A percentile compares a stretch with the other conserved stretches of the same genome.
Evolutionary conservation across 1,140 invertebrate species (phyloP).

Genomic region (Laupala kohalensis): DNA sequence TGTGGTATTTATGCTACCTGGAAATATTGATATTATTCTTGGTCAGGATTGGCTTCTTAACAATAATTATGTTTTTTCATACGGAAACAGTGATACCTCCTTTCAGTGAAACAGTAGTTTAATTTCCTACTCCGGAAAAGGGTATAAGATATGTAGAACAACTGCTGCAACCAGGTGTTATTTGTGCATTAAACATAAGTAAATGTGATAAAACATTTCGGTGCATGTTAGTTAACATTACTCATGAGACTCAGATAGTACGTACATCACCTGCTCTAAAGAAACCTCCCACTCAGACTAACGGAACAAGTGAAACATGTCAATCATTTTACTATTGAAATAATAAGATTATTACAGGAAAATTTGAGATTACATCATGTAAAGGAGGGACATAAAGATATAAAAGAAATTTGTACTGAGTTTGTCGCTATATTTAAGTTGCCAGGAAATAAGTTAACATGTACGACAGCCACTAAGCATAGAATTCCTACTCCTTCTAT

Average conservation of each 20-base stretch:
- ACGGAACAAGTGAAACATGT: background rate
- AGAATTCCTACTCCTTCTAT: background rate
- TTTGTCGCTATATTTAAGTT: constrained; percentile 1
- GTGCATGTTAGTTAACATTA: background rate
- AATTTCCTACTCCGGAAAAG: background rate
- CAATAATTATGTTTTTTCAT: background rate
- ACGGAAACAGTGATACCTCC: background rate
- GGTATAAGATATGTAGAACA: background rate
- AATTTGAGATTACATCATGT: background rate
- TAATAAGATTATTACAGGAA: background rate
- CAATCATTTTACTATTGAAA: background rate
- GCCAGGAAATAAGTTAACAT: background rate
- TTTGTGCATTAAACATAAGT: background rate
- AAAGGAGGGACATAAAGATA: background rate
- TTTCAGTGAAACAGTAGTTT: background rate
- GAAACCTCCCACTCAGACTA: background rate
- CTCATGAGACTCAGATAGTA: background rate
- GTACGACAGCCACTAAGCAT: background rate
- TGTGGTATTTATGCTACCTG: background rate
- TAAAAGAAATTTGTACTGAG: background rate
- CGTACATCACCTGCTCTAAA: background rate
- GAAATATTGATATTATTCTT: background rate
- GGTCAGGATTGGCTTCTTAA: background rate
- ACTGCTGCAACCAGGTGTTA: background rate
- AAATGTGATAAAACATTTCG: background rate